Evolutionary conservation across 1,140 invertebrate species (phyloP), one percentile per base, ranked within the genome.

Genomic region (Aphaenogaster floridana): DNA sequence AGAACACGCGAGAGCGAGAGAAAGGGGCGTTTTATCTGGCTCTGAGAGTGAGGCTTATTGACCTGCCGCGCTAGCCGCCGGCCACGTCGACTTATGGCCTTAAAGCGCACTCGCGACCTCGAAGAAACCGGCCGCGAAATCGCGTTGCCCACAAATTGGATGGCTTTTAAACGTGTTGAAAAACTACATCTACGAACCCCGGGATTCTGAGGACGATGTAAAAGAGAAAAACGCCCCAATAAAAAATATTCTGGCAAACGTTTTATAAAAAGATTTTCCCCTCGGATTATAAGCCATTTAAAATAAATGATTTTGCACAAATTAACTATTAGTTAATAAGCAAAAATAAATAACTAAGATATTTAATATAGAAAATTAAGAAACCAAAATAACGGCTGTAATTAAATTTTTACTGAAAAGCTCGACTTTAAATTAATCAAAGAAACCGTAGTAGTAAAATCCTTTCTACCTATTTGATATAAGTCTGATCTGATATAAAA

Each of bases 41-140:
- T 28, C 28, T 72, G 63, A 92, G 88, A 90, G 87, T 69, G 81
- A 91, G 81, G 88, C 86, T 92, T 92, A 92, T 92, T 92, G 91
- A 92, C 88, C 91, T 88, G 90, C 66, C 86, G 87, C 86, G 87
- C 57, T 48, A 84, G 61, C 66, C 66, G 45, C 34, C 59, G 61
- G 85, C 61, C 74, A 11, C 78, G n/a, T 9, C 72, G 72, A 90
- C 86, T 63, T 87, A 68, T 57, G 69, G 57, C 81, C 89, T 88
- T 88, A 90, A 90, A 64, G 63, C 86, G 86, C 76, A 79, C 63
- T 90, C 86, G 81, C 86, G 86, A 88, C 89, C 80, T 88, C 66
- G 34, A 69, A 68, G 63, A 78, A 79, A 83, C 78, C 85, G 78
- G 34, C 11, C 61, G 68, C 7, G 28, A 66, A 74, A 89, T 77